Evolutionary conservation across 2,797 vertebrate genomes (phyloP), one percentile per base, ranked within the genome.

Genomic region (Potorous gilbertii): DNA sequence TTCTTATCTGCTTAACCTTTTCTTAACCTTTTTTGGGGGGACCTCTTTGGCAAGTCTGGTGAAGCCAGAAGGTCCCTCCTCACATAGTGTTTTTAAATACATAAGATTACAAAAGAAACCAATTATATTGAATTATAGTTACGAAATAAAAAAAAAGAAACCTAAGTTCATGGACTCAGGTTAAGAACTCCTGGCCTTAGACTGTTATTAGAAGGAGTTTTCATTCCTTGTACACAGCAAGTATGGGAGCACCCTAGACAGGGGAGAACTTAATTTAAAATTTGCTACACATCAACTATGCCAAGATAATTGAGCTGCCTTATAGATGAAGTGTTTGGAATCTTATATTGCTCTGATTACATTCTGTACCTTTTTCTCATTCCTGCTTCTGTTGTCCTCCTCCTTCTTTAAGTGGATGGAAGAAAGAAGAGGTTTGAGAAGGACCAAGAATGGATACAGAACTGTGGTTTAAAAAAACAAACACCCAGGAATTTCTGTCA

Each of bases 261-360:
- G 24, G 21, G 74, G 46, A 81, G 40, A 81, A 46, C 40, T 46
- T 21, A 74, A 74, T 74, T 74, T 74, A 40, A 40, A 74, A 74
- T 74, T 40, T 18, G 8, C 40, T 74, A 24, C 8, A 81, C 40
- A 27, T 81, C 40, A 81, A 4, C 74, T 81, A 81, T 81, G 66
- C 74, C 21, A 11, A 81, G n/a, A 81, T 81, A 81, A 81, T 81
- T 81, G 74, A 81, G 74, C n/a, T 81, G 40, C 21, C 74, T 40
- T 81, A 81, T 46, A 46, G 55, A 93, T 50, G 93, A 94, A 90
- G 93, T 87, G n/a, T 92, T 52, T 90, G 55, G 87, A 34, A 92
- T 27, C 27, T 92, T 16, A 40, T 11, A 10, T 40, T 59, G 62
- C 10, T 96, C 90, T 56, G 59, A 87, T 89, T 46, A 34, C 54